These are phyloP conservation scores for Eonycteris spelaea DNA, from an alignment of 2,113 vertebrate genomes.

Conservation along the genomic window DNA sequence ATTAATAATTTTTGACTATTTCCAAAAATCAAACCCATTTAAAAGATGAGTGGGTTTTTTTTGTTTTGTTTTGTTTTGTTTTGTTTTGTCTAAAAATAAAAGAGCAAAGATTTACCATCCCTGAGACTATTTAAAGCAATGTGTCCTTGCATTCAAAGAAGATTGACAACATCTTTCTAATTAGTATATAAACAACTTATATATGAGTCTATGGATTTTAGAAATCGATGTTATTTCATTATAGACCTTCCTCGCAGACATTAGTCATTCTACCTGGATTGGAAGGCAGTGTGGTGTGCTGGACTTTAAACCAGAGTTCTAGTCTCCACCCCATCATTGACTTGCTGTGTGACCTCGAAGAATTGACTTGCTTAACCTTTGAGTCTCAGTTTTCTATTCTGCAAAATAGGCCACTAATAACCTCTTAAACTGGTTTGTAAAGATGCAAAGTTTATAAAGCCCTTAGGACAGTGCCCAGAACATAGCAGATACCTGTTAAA, in stretches of 20 bases:
- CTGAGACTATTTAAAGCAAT: neutral
- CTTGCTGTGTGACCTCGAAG: neutral
- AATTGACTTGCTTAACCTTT: neutral
- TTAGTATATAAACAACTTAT: neutral
- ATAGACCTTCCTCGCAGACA: neutral
- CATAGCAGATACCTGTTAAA: neutral
- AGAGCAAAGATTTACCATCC: neutral
- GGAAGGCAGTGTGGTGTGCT: neutral
- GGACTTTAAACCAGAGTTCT: neutral
- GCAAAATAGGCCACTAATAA: neutral
- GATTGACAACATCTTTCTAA: neutral
- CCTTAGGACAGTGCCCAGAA: neutral
- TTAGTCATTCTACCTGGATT: neutral
- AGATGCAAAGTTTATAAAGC: neutral
- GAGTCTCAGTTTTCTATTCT: neutral
- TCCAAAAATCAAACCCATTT: neutral
- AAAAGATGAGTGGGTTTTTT: neutral
- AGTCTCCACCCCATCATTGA: neutral
- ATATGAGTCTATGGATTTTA: neutral
- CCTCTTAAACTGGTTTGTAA: neutral
- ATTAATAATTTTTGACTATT: neutral
- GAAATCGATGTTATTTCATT: neutral
- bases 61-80: neutral
- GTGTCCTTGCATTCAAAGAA: neutral
- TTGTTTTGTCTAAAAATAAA: neutral